Conservation (phyloP, 1,140 invertebrate species). For the Drosophila rhopaloa region DNA sequence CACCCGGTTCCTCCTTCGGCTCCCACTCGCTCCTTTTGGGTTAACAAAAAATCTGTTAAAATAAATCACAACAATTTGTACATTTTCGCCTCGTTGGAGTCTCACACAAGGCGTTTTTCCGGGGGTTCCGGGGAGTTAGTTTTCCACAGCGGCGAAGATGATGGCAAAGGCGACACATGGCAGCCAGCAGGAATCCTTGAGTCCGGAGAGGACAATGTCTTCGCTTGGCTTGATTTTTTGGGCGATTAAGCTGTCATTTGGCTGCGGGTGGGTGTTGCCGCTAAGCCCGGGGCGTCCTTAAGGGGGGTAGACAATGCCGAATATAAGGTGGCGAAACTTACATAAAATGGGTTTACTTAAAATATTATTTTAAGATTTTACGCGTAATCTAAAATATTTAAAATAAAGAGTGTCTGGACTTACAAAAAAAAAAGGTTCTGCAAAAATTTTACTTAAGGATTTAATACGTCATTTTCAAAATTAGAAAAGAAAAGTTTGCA, state of each 20-base stretch:
- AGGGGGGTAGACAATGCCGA: not conserved
- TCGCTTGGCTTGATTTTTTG: slow-evolving; percentile 65
- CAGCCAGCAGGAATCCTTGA: slow-evolving; percentile 51
- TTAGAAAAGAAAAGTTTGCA: too few relatives aligned
- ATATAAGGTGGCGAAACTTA: not conserved
- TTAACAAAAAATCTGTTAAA: slow-evolving; percentile 82
- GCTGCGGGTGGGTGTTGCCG: slow-evolving; percentile 45
- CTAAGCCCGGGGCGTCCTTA: slow-evolving; percentile 1
- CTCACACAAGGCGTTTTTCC: slow-evolving; percentile 3
- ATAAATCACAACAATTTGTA: slow-evolving; percentile 82
- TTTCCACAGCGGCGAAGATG: slow-evolving; percentile 48
- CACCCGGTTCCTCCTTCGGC: not conserved
- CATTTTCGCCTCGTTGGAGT: slow-evolving; percentile 77
- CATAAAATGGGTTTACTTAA: too few relatives aligned
- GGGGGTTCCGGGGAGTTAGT: slow-evolving; percentile 17
- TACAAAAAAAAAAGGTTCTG: too few relatives aligned
- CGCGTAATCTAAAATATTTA: too few relatives aligned
- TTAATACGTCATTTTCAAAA: too few relatives aligned
- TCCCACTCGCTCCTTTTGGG: slow-evolving; percentile 35
- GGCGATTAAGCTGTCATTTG: slow-evolving; percentile 80
- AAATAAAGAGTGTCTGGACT: too few relatives aligned
- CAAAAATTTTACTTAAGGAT: too few relatives aligned
- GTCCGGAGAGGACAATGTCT: slow-evolving; percentile 65
- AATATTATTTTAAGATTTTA: too few relatives aligned
- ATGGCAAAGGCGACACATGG: slow-evolving; percentile 63